Evolutionary conservation across 1,140 invertebrate species (phyloP), one percentile per base, ranked within the genome.

Genomic region (Papilio dardanus): DNA sequence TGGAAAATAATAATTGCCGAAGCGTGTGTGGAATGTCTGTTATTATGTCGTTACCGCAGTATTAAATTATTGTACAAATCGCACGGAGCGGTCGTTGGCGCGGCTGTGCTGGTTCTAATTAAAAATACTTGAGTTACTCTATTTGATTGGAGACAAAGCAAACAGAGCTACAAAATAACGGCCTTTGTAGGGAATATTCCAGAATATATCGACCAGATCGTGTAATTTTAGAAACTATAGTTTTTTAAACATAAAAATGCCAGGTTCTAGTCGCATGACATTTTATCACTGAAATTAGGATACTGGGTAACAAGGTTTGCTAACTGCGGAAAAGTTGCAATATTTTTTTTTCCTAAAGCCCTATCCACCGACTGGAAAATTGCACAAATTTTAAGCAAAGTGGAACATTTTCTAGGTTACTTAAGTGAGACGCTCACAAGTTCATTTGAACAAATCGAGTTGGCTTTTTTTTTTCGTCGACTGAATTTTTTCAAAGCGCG

Each of bases 31-130:
- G 50, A 73, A 73, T 58, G 46, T 33, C 42, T 73, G 46, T 73
- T 73, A 73, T 73, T 73, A 58, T 73, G 50, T 73, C 71, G 46
- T 73, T 73, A 73, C n/a, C 50, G 30, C 28, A 35, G 67, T 69
- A 37, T 37, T 69, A 69, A 37, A 69, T 69, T 69, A 37, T 69
- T 10, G 67, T 69, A 37, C 3, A 69, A 69, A 69, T 69, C 33
- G 19, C 19, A 69, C 19, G 12, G 54, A 62, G 24, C 24, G 10
- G 24, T 62, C 19, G 46, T 50, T 19, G 54, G 3, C 3, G 24
- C 24, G 54, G 54, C 10, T 62, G 54, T 62, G 24, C 21, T 54
- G 24, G 8, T 54, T 24, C 7, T 24, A 54, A 54, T 54, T 54
- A 54, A 54, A 54, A 24, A 54, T 54, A 54, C 21, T 14, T 28